Evolutionary conservation across 2,797 vertebrate genomes (phyloP).

Genomic region (Champsocephalus esox): DNA sequence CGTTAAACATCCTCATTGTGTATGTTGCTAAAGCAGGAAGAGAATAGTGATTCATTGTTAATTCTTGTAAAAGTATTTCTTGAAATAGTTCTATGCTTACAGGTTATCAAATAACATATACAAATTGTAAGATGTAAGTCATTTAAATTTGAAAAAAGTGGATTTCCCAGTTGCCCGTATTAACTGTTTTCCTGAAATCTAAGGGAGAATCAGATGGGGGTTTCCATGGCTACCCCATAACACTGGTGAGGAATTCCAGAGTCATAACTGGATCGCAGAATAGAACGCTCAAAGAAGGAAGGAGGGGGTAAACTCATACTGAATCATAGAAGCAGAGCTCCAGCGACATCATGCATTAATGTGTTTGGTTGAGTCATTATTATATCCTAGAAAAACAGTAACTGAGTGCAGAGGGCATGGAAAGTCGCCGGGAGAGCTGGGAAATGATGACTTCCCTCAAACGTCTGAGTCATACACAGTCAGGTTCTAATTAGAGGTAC

Average conservation of each 20-base stretch:
- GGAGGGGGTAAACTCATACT: background rate
- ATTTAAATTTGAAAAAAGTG: background rate
- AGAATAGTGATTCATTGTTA: background rate
- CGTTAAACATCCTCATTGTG: conserved; percentile 41
- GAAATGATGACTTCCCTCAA: conserved; percentile 69
- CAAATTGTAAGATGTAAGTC: background rate
- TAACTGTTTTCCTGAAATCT: background rate
- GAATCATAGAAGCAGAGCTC: conserved; percentile 21
- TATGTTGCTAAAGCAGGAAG: background rate
- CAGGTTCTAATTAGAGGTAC: conserved; percentile 67
- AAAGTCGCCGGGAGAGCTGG: conserved; percentile 58
- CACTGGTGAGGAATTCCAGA: conserved; percentile 67
- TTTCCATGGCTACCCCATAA: conserved; percentile 76
- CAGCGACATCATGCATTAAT: conserved; percentile 14
- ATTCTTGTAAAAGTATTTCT: background rate
- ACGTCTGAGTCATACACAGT: conserved; percentile 75
- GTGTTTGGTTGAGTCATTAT: conserved; percentile 57
- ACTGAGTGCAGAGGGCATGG: conserved; percentile 59
- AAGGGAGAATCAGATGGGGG: conserved; percentile 24
- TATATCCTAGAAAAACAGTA: conserved; percentile 46
- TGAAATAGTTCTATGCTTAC: background rate
- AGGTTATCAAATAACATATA: background rate
- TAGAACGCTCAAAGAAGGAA: conserved; percentile 11
- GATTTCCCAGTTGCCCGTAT: background rate
- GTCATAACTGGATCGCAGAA: conserved; percentile 53